Evolutionary conservation across 2,113 vertebrate species (phyloP), one percentile per base, ranked within the genome.

Genomic region (Archocentrus centrarchus): DNA sequence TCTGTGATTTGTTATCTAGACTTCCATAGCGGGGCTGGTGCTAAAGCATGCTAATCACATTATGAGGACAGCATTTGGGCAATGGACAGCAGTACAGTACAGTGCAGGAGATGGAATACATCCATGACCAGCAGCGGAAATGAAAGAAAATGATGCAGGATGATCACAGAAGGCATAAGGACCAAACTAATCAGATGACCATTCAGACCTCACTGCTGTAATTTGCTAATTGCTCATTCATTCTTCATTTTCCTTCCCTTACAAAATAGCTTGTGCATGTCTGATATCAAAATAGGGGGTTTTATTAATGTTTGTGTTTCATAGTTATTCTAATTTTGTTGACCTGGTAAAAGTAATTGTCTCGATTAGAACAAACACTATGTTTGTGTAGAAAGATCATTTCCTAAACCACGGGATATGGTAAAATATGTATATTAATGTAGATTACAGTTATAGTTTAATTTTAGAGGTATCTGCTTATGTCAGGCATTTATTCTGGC

Each of bases 61-160:
- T 88, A 90, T 60, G 55, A 59, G 81, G 6, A 3, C 66, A 35
- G 59, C 13, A 73, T 86, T 88, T 81, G 76, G 57, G 44, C 3
- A 5, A 59, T 76, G 78, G 61, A 87, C 78, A 70, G 83, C 58
- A 60, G 20, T 35, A 73, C 83, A 80, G 73, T 59, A 30, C 86
- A 78, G 66, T 81, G 87, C 75, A 68, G 66, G 83, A 88, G 90
- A 92, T 90, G 89, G 84, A 90, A 59, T 24, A 79, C 62, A 62
- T 88, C 84, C 82, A 83, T 59, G 87, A 87, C 64, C 82, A 83
- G 55, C 77, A 85, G 83, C 55, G 87, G 83, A 94, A 95, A 94
- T 90, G 73, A 89, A 82, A 75, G 75, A 88, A 91, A 91, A 93
- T 92, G 82, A 89, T 92, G 82, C 77, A 80, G 77, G 84, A 88